A percentile compares a stretch with the other conserved stretches of the same genome.
phyloP scores from a whole-genome alignment of 2,888 invertebrate species.

The Hydrotaea cyrtoneurina region DNA sequence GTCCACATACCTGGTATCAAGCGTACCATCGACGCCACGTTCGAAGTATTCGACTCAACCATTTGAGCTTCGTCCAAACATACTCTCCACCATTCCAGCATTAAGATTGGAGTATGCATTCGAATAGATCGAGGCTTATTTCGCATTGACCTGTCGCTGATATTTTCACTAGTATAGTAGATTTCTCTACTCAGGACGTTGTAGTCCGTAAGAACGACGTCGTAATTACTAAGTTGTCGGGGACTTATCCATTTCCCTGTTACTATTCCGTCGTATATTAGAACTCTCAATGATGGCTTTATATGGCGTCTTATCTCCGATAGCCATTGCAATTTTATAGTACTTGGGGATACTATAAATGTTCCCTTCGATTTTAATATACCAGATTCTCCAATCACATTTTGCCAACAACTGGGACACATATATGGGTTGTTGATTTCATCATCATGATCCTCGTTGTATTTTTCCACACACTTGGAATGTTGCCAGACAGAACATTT shows the following conservation, averaged over 20 bases:
- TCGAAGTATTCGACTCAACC: constrained; percentile 84
- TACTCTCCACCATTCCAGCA: constrained; percentile 89
- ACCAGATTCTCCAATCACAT: constrained; percentile 60
- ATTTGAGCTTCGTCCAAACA: constrained; percentile 91
- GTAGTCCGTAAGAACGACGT: constrained; percentile 89
- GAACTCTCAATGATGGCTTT: constrained; percentile 80
- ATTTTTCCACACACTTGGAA: constrained; percentile 83
- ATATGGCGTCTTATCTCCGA: constrained; percentile 86
- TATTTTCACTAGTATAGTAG: constrained; percentile 82
- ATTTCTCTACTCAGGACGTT: constrained; percentile 84
- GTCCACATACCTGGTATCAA: constrained; percentile 72
- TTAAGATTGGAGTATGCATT: constrained; percentile 85
- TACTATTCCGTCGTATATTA: constrained; percentile 82
- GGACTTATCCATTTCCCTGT: constrained; percentile 82
- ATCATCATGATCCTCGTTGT: constrained; percentile 66
- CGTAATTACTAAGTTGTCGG: constrained; percentile 83
- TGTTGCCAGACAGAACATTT: constrained; percentile 85
- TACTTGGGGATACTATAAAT: constrained; percentile 86
- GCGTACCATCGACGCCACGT: constrained; percentile 82
- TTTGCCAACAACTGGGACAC: constrained; percentile 86
- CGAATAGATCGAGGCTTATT: constrained; percentile 84
- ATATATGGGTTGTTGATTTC: constrained; percentile 80
- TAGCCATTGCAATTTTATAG: constrained; percentile 87
- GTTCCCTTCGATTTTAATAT: constrained; percentile 83
- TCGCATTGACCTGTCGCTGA: constrained; percentile 80